phyloP scores from a whole-genome alignment of 2,113 vertebrate genomes.

The Hippocampus barbouri region DNA sequence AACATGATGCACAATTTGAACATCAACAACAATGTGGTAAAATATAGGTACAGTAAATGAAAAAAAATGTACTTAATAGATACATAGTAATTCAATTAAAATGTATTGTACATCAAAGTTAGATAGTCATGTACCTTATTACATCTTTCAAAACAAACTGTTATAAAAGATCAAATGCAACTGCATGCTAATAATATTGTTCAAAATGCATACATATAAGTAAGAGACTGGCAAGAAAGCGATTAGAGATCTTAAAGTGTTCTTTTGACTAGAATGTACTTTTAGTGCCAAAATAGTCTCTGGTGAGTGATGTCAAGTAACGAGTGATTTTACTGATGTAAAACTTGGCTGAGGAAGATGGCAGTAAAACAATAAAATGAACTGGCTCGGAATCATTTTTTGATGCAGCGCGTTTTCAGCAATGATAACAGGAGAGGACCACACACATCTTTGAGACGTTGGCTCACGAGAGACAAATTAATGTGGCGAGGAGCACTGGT shows the following conservation, averaged over 20 bases:
- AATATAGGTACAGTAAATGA: too few species aligned
- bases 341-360: slow-evolving; percentile 23
- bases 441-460: slow-evolving; percentile 44
- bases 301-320: slow-evolving; percentile 4
- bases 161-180: too few species aligned
- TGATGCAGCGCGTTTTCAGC: slow-evolving; percentile 43
- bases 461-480: slow-evolving; percentile 55
- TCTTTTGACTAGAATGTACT: slow-evolving; percentile 3
- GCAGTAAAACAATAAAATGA: slow-evolving; percentile 3
- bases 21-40: too few species aligned
- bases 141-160: too few species aligned
- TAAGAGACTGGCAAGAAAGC: background rate
- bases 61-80: too few species aligned
- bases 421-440: slow-evolving; percentile 51
- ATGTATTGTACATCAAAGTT: too few species aligned
- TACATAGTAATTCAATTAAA: too few species aligned
- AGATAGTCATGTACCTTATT: too few species aligned
- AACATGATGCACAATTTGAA: too few species aligned
- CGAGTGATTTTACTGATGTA: slow-evolving; percentile 15
- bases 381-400: background rate
- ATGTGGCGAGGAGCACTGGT: slow-evolving; percentile 45
- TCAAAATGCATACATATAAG: background rate
- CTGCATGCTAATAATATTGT: too few species aligned
- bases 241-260: background rate
- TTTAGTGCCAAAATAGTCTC: slow-evolving; percentile 1